Percentiles rank a stretch among this genome's conserved stretches.
phyloP scores from a whole-genome alignment of 2,113 vertebrate genomes.

The Todiramphus chloris region DNA sequence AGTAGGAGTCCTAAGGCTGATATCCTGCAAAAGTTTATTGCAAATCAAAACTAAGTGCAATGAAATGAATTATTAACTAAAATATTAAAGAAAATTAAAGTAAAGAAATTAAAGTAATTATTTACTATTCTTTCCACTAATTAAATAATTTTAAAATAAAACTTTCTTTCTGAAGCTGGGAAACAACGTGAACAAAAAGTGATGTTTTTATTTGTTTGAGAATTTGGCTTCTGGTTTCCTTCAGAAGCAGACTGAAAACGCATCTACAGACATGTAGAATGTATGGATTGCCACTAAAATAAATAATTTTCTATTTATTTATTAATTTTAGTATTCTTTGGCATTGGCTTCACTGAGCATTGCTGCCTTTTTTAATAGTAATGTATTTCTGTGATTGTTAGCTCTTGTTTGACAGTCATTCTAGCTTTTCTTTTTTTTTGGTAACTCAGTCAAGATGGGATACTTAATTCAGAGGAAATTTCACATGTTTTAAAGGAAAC shows the following conservation, averaged over 20 bases:
- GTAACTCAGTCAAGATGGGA: not conserved
- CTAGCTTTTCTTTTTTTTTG: not conserved
- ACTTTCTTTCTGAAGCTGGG: not conserved
- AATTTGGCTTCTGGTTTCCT: not conserved
- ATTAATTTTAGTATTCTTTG: not conserved
- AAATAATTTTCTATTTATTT: not conserved
- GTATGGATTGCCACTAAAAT: not conserved
- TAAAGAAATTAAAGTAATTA: not conserved
- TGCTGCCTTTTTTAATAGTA: not conserved
- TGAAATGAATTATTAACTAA: not conserved
- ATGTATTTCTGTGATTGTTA: not conserved
- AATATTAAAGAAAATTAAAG: too few species aligned
- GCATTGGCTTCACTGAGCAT: not conserved
- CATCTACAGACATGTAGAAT: not conserved
- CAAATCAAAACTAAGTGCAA: not conserved
- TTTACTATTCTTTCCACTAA: not conserved
- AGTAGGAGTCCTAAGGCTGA: not conserved
- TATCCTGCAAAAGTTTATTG: not conserved
- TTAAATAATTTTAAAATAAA: not conserved
- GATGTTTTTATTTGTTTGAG: not conserved
- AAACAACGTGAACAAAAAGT: not conserved
- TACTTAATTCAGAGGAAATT: not conserved
- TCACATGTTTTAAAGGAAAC: not conserved
- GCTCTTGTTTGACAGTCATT: accelerated
- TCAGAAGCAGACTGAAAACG: not conserved